These are phyloP conservation scores for Drosophila truncata DNA, from an alignment of 1,140 invertebrate species.

Conservation along the genomic window DNA sequence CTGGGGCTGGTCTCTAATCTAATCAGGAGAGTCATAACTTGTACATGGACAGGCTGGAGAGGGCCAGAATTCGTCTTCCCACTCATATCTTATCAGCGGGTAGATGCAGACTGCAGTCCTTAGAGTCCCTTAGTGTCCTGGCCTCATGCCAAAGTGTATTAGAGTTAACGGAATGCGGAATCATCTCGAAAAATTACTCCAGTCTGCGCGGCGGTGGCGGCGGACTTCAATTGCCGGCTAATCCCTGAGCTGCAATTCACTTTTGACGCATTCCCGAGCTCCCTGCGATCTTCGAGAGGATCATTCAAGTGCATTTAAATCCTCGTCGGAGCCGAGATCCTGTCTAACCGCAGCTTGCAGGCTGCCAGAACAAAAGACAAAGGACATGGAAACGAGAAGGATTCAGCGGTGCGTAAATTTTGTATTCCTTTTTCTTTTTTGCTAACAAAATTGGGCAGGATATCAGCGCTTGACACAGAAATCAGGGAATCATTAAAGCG, in stretches of 20 bases:
- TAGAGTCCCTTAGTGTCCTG: constrained; percentile 48
- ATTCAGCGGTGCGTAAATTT: constrained; percentile 68
- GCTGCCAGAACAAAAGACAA: constrained; percentile 8
- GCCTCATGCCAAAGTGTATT: constrained; percentile 71
- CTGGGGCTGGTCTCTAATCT: constrained; percentile 44
- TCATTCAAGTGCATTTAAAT: constrained; percentile 80
- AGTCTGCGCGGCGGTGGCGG: constrained; percentile 25
- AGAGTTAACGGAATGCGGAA: constrained; percentile 57
- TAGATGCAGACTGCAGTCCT: constrained; percentile 32
- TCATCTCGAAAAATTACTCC: constrained; percentile 3
- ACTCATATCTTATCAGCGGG: constrained; percentile 56
- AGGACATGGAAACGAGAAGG: constrained; percentile 25
- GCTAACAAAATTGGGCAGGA: constrained; percentile 60
- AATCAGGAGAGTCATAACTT: constrained; percentile 70
- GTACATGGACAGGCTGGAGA: constrained; percentile 40
- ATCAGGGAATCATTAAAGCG: constrained; percentile 60
- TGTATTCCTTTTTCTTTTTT: constrained; percentile 39
- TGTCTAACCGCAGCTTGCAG: constrained; percentile 64
- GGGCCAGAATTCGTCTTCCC: constrained; percentile 5
- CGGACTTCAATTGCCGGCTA: constrained; percentile 70
- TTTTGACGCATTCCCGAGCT: constrained; percentile 70
- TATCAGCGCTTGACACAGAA: constrained; percentile 75
- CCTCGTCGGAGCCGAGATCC: constrained; percentile 53
- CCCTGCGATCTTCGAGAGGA: constrained; percentile 33
- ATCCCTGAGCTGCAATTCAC: constrained; percentile 78